Evolutionary conservation across 2,113 vertebrate genomes (phyloP).

Genomic region (Indri indri): DNA sequence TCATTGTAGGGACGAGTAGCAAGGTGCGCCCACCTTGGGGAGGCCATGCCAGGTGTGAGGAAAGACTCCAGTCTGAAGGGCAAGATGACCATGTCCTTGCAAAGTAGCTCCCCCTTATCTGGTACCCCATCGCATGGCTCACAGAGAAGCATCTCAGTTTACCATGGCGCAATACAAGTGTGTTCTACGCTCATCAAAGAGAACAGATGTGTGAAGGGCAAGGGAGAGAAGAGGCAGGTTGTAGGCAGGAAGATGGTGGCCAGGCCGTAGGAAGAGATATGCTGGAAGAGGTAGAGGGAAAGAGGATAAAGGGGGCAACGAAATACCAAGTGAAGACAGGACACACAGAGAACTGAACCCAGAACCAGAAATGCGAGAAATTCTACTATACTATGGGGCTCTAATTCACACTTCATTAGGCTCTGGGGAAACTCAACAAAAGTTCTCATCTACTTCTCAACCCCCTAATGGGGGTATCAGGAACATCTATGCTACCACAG

Average conservation of each 20-base stretch:
- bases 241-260: background rate
- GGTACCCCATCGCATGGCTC: background rate
- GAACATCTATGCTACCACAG: constrained; percentile 59
- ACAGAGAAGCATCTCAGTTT: background rate
- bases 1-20: background rate
- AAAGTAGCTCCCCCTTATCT: fast-evolving
- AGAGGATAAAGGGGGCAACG: background rate
- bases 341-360: background rate
- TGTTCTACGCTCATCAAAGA: background rate
- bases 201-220: background rate
- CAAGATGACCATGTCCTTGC: background rate
- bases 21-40: background rate
- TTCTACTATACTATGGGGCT: fast-evolving
- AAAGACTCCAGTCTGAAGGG: background rate
- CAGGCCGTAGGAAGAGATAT: background rate
- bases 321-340: background rate
- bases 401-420: background rate
- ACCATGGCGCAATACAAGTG: fast-evolving
- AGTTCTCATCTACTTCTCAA: background rate
- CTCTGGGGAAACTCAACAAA: background rate
- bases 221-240: background rate
- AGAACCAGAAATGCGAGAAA: background rate
- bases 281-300: background rate
- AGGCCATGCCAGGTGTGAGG: background rate
- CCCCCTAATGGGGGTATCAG: background rate